Conservation (phyloP, 1,140 invertebrate species). For the Caenorhabditis briggsae region DNA sequence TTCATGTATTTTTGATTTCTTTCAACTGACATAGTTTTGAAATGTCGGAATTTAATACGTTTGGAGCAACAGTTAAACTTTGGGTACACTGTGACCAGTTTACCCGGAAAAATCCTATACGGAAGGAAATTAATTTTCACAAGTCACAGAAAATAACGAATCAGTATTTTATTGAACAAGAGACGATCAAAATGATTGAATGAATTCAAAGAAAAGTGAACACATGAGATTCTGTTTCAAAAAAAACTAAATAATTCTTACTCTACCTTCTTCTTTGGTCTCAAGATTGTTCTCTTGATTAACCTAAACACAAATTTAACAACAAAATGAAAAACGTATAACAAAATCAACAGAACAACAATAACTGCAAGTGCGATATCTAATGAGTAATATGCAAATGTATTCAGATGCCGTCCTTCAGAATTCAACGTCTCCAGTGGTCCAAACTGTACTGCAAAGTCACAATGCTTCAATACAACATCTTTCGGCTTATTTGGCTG, state of each 20-base stretch:
- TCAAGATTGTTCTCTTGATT: not conserved
- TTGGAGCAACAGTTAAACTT: not conserved
- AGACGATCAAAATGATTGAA: too few species aligned
- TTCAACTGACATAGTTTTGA: not conserved
- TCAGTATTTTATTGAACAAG: too few species aligned
- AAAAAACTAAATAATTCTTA: not conserved
- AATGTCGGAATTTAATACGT: not conserved
- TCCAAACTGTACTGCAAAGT: slow-evolving; percentile 28
- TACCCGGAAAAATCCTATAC: too few species aligned
- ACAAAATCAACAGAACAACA: not conserved
- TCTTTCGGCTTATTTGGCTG: slow-evolving; percentile 36
- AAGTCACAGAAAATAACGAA: too few species aligned
- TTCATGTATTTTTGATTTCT: too few species aligned
- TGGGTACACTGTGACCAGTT: too few species aligned
- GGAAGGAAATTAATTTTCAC: too few species aligned
- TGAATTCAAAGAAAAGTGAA: too few species aligned
- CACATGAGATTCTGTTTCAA: not conserved
- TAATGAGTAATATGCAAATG: slow-evolving; percentile 28
- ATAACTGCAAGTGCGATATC: not conserved
- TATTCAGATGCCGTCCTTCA: slow-evolving; percentile 34
- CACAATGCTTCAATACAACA: slow-evolving; percentile 28
- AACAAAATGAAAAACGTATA: not conserved
- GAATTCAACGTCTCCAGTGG: slow-evolving; percentile 26
- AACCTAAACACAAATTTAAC: not conserved
- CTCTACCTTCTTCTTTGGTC: not conserved